Evolutionary conservation across 2,113 vertebrate genomes (phyloP).

Genomic region (Leptodactylus fuscus): DNA sequence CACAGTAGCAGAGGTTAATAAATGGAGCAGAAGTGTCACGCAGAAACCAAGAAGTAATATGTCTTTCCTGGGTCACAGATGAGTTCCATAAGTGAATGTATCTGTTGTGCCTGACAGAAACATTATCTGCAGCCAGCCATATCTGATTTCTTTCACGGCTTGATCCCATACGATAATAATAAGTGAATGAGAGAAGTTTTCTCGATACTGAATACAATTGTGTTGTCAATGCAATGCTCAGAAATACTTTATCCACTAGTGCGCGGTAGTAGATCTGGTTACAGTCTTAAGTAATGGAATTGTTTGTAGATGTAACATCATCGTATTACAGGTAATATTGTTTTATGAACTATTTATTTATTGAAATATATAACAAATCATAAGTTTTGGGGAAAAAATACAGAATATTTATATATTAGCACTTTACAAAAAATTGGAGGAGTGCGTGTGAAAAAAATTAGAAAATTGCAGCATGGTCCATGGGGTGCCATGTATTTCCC

Average conservation of each 20-base stretch:
- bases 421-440: no score
- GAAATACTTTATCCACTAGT: neutral
- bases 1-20: neutral
- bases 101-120: conserved; percentile 15
- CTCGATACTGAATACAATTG: neutral
- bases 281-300: neutral
- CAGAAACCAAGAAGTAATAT: conserved; percentile 17
- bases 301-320: no score
- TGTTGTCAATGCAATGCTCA: neutral
- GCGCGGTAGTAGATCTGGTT: neutral
- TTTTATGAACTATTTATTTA: no score
- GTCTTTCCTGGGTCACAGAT: conserved; percentile 29
- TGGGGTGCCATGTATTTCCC: no score
- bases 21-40: conserved; percentile 25
- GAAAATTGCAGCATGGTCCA: no score
- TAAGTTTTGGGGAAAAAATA: no score
- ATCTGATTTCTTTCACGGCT: conserved; percentile 27
- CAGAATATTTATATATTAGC: no score
- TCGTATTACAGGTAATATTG: no score
- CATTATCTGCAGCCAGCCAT: conserved; percentile 10
- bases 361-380: no score
- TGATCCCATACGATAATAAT: conserved; percentile 2
- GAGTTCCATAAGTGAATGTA: conserved; percentile 34
- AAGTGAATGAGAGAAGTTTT: neutral
- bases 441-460: no score